Evolutionary conservation across 2,113 vertebrate genomes (phyloP).

Genomic region (Fulmarus glacialis): DNA sequence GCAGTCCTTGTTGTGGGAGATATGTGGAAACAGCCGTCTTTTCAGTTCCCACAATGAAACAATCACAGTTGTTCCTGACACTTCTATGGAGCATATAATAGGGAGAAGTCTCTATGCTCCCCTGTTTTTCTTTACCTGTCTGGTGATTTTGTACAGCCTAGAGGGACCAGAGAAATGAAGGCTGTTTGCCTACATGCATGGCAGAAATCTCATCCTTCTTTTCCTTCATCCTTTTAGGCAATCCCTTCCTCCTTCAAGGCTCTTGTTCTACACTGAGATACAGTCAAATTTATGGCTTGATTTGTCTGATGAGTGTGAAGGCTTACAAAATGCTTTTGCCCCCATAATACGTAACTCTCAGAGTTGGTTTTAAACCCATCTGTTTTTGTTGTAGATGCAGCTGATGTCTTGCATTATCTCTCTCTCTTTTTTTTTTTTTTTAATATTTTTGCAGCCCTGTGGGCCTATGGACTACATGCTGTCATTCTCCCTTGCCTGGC

Average conservation of each 20-base stretch:
- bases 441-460: conserved; percentile 10
- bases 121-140: background rate
- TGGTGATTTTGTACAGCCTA: background rate
- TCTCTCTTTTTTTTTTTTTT: background rate
- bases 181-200: background rate
- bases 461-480: conserved; percentile 23
- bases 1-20: background rate
- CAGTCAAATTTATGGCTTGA: background rate
- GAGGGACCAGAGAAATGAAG: background rate
- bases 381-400: conserved; percentile 3
- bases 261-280: background rate
- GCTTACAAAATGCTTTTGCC: background rate
- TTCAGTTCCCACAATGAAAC: background rate
- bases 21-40: background rate
- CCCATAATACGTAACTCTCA: background rate
- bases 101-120: background rate
- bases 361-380: background rate
- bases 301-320: background rate
- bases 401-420: background rate
- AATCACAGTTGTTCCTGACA: background rate
- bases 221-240: background rate
- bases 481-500: background rate
- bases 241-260: background rate
- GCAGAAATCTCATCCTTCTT: background rate
- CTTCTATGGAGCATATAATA: background rate